Percentiles rank a stretch among this genome's conserved stretches.
Evolutionary conservation across 2,888 invertebrate species (phyloP).

Genomic region (Pyrocoelia pectoralis): DNA sequence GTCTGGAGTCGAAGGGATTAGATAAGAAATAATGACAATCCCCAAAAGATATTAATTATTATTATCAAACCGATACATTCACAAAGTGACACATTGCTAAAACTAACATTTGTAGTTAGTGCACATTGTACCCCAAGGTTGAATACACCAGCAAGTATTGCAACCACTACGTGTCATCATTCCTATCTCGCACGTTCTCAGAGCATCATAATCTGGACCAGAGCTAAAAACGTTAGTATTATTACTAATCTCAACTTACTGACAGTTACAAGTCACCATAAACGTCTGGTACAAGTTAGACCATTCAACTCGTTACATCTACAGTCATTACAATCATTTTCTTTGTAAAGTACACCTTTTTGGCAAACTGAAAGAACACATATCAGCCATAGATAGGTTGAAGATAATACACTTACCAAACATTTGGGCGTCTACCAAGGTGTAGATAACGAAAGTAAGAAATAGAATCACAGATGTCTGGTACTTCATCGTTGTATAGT

Average conservation of each 20-base stretch:
- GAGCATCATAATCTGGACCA: neutral
- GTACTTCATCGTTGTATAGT: no score
- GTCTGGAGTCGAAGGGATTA: no score
- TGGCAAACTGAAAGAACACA: conserved; percentile 6
- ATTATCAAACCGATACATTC: no score
- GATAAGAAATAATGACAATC: no score
- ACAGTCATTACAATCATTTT: conserved; percentile 22
- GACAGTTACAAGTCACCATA: neutral
- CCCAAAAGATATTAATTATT: no score
- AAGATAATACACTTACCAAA: no score
- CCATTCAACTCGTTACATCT: conserved; percentile 12
- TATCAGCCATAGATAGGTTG: no score
- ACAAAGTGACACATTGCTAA: no score
- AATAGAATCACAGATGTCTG: no score
- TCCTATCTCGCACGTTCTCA: neutral
- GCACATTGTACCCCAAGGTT: neutral
- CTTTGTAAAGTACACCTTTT: neutral
- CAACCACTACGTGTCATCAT: neutral
- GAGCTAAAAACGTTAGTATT: neutral
- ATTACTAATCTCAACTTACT: neutral
- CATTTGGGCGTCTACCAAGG: no score
- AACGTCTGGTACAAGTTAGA: neutral
- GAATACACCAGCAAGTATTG: neutral
- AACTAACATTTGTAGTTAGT: no score
- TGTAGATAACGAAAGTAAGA: no score